Evolutionary conservation across 1,140 invertebrate genomes (phyloP).

Genomic region (Drosophila equinoxialis): DNA sequence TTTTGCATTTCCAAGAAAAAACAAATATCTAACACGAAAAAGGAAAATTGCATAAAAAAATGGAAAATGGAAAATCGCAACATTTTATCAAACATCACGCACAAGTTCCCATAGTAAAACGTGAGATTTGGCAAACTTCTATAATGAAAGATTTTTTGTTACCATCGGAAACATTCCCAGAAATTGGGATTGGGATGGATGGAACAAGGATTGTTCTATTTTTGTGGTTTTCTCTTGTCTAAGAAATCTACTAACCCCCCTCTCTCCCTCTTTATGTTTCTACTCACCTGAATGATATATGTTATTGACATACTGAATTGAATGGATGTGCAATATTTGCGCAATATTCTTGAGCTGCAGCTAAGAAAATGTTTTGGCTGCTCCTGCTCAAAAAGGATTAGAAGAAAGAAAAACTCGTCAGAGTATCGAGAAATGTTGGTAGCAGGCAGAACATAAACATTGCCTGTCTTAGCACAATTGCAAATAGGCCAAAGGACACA

Average conservation of each 20-base stretch:
- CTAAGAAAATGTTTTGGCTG: conserved; percentile 75
- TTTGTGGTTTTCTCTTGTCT: conserved; percentile 61
- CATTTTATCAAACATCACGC: conserved; percentile 69
- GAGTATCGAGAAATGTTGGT: conserved; percentile 4
- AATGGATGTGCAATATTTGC: conserved; percentile 49
- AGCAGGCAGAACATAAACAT: conserved; percentile 47
- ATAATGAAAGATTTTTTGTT: conserved; percentile 6
- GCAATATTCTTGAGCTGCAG: conserved; percentile 72
- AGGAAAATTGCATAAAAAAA: conserved; percentile 61
- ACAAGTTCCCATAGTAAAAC: conserved; percentile 57
- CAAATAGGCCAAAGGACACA: conserved; percentile 27
- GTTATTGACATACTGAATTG: conserved; percentile 39
- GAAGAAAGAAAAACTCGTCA: background rate
- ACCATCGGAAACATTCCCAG: conserved; percentile 46
- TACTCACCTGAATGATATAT: conserved; percentile 38
- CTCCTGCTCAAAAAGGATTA: conserved; percentile 63
- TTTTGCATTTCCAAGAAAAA: conserved; percentile 52
- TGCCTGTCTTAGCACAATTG: conserved; percentile 10
- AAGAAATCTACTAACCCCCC: background rate
- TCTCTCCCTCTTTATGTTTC: conserved; percentile 18
- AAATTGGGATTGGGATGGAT: conserved; percentile 48
- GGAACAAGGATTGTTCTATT: conserved; percentile 59
- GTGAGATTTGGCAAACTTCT: conserved; percentile 52
- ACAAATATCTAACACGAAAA: conserved; percentile 1
- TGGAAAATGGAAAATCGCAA: conserved; percentile 55